A percentile compares a stretch with the other conserved stretches of the same genome.
Evolutionary conservation across 2,113 vertebrate genomes (phyloP).

Genomic region (Anhinga anhinga): DNA sequence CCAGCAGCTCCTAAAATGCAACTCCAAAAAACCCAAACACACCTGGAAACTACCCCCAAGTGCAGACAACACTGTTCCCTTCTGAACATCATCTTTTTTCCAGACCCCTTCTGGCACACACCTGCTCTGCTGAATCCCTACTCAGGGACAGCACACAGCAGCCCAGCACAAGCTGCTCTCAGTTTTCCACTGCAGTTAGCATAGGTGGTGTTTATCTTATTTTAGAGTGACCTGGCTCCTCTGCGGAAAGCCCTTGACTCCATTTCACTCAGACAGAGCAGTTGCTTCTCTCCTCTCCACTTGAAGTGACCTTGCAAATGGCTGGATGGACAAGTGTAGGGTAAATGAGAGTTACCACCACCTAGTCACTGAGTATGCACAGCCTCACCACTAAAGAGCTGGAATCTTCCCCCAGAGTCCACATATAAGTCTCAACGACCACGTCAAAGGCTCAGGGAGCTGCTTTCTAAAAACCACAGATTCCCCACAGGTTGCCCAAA

Average conservation of each 20-base stretch:
- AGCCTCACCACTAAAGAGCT: background rate
- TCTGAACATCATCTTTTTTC: background rate
- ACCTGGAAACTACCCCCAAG: background rate
- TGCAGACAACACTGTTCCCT: background rate
- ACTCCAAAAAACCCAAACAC: background rate
- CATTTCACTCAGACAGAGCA: background rate
- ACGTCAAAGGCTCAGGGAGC: background rate
- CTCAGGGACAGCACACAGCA: background rate
- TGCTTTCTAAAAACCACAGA: background rate
- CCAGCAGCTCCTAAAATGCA: background rate
- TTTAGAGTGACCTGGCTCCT: background rate
- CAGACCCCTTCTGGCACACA: background rate
- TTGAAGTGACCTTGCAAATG: background rate
- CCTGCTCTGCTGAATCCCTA: background rate
- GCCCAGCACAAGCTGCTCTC: background rate
- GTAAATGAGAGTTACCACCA: background rate
- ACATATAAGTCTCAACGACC: background rate
- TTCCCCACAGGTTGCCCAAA: background rate
- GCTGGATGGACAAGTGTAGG: background rate
- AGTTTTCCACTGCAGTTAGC: background rate
- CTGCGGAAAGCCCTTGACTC: background rate
- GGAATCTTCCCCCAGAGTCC: background rate
- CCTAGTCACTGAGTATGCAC: background rate
- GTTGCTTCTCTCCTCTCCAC: background rate
- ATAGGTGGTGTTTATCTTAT: slow-evolving; percentile 9